These are phyloP conservation scores for Dasypus novemcinctus DNA, from an alignment of 2,113 vertebrate species.

Conservation along the genomic window DNA sequence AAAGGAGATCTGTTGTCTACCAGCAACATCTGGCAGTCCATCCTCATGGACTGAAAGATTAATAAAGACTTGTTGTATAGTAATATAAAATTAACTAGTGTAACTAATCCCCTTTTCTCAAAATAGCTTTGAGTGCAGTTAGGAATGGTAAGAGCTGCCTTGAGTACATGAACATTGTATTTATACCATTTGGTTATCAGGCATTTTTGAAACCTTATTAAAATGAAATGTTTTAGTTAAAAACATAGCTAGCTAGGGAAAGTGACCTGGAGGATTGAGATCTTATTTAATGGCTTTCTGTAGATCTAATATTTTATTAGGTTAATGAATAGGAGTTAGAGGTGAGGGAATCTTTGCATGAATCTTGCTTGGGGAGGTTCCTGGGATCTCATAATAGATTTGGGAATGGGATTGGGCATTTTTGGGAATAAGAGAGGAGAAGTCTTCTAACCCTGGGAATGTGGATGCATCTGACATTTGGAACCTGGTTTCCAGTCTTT, in stretches of 20 bases:
- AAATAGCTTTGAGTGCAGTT: not conserved
- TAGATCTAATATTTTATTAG: not conserved
- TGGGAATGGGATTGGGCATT: not conserved
- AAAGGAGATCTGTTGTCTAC: not conserved
- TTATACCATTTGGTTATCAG: not conserved
- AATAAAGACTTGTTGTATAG: not conserved
- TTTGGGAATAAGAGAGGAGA: not conserved
- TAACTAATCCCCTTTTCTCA: not conserved
- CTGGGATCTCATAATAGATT: slow-evolving; percentile 30
- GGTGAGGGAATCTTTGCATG: not conserved
- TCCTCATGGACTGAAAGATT: not conserved
- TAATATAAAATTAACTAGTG: not conserved
- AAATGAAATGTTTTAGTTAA: slow-evolving; percentile 11
- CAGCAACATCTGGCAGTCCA: not conserved
- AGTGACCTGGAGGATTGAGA: not conserved
- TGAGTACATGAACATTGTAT: not conserved
- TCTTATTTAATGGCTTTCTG: not conserved
- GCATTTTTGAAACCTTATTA: slow-evolving; percentile 26
- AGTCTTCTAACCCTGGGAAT: not conserved
- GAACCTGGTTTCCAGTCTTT: not conserved
- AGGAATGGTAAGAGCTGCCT: not conserved
- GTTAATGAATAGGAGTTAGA: not conserved
- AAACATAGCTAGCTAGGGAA: not conserved
- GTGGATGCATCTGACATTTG: not conserved
- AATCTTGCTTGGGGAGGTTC: slow-evolving; percentile 1